Evolutionary conservation across 2,888 invertebrate species (phyloP).

Genomic region (Dioctria rufipes): DNA sequence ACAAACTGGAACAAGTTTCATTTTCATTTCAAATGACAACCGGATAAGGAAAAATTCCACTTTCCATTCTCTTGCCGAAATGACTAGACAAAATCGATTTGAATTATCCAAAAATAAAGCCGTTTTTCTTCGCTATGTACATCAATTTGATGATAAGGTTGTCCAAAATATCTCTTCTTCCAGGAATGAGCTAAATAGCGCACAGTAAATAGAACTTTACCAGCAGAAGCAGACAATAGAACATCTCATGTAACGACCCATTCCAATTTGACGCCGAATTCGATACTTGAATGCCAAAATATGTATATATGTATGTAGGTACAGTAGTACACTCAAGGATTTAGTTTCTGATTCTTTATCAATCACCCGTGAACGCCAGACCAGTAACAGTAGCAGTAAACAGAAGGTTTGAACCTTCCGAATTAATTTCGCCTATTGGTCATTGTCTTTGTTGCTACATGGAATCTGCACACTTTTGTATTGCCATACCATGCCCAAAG

Average conservation of each 20-base stretch:
- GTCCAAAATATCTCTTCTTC: no score
- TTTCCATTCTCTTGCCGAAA: no score
- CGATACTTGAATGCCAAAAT: background rate
- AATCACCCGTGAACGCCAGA: slow-evolving; percentile 13
- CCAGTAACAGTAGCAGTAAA: background rate
- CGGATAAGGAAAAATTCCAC: no score
- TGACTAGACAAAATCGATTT: no score
- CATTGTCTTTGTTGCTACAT: background rate
- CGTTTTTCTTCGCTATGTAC: no score
- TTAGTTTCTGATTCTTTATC: slow-evolving; percentile 25
- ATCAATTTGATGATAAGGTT: no score
- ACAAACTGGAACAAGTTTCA: no score
- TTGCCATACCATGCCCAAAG: background rate
- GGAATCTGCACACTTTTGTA: background rate
- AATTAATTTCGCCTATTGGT: slow-evolving; percentile 24
- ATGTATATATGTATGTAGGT: background rate
- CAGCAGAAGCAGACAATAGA: slow-evolving; percentile 2
- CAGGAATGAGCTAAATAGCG: background rate
- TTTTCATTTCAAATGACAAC: no score
- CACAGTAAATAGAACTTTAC: slow-evolving; percentile 17
- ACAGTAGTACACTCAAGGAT: background rate
- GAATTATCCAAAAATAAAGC: no score
- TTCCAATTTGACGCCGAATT: background rate
- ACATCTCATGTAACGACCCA: background rate
- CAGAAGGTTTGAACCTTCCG: background rate